Evolutionary conservation across 1,140 invertebrate genomes (phyloP).

Genomic region (Panagrolaimus sp.): DNA sequence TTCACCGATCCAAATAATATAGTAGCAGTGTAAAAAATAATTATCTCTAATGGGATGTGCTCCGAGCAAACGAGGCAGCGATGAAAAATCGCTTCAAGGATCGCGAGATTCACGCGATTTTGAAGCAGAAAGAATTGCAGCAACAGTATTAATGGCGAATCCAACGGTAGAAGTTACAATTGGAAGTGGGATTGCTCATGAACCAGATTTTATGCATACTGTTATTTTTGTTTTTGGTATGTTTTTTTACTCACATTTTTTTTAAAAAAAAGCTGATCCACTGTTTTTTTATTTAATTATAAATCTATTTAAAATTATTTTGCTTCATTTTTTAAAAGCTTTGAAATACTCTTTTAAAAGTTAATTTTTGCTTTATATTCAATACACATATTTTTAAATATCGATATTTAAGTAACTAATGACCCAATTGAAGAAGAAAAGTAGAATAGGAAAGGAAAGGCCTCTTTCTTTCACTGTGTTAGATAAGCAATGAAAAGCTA

Average conservation of each 20-base stretch:
- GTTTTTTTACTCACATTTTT: neutral
- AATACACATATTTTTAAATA: too few species aligned
- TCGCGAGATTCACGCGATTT: neutral
- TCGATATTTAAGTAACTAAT: too few species aligned
- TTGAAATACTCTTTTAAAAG: neutral
- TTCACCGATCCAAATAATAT: too few species aligned
- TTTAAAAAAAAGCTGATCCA: neutral
- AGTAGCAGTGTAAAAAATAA: too few species aligned
- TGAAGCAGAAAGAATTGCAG: conserved; percentile 3
- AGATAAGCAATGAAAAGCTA: too few species aligned
- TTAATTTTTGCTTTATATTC: neutral
- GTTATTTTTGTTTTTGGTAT: conserved; percentile 7
- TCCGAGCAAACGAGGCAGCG: conserved; percentile 9
- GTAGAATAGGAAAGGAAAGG: too few species aligned
- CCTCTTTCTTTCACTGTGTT: too few species aligned
- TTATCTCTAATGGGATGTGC: neutral
- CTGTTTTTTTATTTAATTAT: neutral
- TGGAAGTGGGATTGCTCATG: neutral
- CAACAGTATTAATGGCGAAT: neutral
- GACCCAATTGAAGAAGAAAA: too few species aligned
- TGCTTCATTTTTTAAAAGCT: neutral
- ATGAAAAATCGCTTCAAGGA: neutral
- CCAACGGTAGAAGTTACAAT: neutral
- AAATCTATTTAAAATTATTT: neutral
- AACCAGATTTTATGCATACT: conserved; percentile 4